phyloP scores from a whole-genome alignment of 2,888 invertebrate species.

The Stenichneumon culpator region DNA sequence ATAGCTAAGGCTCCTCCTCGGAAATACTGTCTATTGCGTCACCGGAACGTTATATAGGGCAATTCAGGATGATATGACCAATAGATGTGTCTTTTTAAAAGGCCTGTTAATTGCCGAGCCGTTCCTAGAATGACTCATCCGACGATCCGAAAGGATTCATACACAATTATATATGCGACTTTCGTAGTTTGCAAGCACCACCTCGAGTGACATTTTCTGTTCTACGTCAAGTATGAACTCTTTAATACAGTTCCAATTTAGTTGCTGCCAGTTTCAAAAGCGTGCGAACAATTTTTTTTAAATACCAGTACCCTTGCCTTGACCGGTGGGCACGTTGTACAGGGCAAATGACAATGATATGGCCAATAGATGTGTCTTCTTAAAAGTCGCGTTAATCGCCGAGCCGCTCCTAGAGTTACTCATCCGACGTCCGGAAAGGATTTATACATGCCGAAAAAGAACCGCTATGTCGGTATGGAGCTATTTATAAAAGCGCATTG shows the following conservation, averaged over 20 bases:
- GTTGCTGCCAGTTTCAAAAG: too few species aligned
- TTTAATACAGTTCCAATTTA: too few species aligned
- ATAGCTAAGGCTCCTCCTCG: background rate
- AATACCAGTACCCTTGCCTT: too few species aligned
- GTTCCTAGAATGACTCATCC: background rate
- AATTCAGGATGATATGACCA: background rate
- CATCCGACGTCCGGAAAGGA: background rate
- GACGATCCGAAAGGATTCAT: too few species aligned
- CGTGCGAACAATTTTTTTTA: too few species aligned
- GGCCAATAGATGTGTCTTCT: background rate
- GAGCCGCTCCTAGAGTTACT: background rate
- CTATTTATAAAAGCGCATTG: too few species aligned
- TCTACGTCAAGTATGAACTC: too few species aligned
- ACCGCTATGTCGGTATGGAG: too few species aligned
- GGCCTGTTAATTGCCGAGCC: background rate
- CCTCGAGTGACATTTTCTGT: too few species aligned
- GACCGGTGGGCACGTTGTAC: background rate
- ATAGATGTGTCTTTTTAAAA: background rate
- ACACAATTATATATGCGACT: too few species aligned
- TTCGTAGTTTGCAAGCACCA: too few species aligned
- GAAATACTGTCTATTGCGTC: constrained; percentile 6
- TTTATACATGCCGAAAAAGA: too few species aligned
- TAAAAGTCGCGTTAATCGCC: background rate
- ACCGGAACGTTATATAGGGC: background rate
- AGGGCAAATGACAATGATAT: background rate